Base-by-base conservation (phyloP, 2,797 vertebrate genomes). In the Allobates femoralis region DNA sequence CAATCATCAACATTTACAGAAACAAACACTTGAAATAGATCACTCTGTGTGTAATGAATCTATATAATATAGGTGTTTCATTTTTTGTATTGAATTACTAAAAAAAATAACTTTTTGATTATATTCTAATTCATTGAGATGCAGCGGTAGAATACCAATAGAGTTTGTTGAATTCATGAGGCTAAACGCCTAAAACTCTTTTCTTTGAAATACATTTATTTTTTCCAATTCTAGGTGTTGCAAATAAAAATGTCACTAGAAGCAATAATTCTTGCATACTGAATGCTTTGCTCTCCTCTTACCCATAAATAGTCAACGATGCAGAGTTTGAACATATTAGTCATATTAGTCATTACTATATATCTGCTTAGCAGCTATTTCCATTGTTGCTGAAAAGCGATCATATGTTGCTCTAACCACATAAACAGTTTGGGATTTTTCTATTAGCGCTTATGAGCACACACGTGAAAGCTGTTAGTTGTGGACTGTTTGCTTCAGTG, bases 401-500 rank as follows among this genome's bases (percentile, higher is more conserved):
- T 79, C 55, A 58, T n/a, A 58, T 41, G 41, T 7, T 4, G 14
- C 34, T 14, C 23, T 56, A 26, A 28, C 74, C 26, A 32, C 6
- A 79, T 78, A 58, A n/a, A 58, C 34, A 56, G 26, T 1, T 55
- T 5, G 16, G n/a, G 2, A 32, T 58, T 6, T 78, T 78, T 78
- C 12, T 37, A 28, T 78, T 58, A 37, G 14, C n/a, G 11, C 30
- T 66, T 51, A 66, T 30, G 26, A 46, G 55, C 46, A 34, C 16
- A 60, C 23, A 2, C 73, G 2, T 71, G 50, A 7, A 73, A 41
- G 15, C 34, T 23, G 53, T 26, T n/a, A 60, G 67, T 78, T 60
- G 3, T 67, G 51, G 80, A 78, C 62, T 77, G 34, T 85, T 84
- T 85, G 82, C 12, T 56, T 66, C 30, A 66, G 56, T 56, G 21